Evolutionary conservation across 23 tunicate genomes (phyloP).

Genomic region (Corella eumyota): DNA sequence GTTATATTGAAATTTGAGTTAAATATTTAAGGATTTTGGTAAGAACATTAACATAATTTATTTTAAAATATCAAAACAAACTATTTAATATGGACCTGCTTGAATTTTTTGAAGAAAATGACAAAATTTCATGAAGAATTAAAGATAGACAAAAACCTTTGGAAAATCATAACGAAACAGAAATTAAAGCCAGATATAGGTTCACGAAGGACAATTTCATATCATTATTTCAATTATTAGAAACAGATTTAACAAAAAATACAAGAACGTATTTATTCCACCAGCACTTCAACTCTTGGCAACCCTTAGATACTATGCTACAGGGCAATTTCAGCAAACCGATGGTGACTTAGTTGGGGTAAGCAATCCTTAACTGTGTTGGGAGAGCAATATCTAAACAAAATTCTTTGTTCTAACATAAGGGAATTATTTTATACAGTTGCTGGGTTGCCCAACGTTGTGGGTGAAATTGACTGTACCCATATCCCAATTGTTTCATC

Average conservation of each 20-base stretch:
- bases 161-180: not conserved
- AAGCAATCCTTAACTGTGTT: conserved; percentile 6
- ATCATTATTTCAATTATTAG: not conserved
- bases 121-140: too few relatives aligned
- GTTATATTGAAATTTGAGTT: too few relatives aligned
- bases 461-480: conserved; percentile 44
- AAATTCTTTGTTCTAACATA: not conserved
- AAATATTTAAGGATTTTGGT: too few relatives aligned
- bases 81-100: too few relatives aligned
- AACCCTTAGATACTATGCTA: conserved; percentile 9
- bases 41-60: too few relatives aligned
- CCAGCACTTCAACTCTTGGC: conserved; percentile 12
- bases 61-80: too few relatives aligned
- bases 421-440: conserved; percentile 9
- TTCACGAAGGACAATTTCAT: not conserved
- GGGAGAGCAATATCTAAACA: conserved; percentile 6
- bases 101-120: too few relatives aligned
- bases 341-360: conserved; percentile 16
- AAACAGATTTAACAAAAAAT: not conserved
- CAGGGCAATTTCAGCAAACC: conserved; percentile 17
- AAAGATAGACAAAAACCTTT: not conserved
- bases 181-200: not conserved
- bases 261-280: conserved; percentile 12
- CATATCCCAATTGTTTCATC: conserved; percentile 44
- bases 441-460: conserved; percentile 28